phyloP scores from a whole-genome alignment of 2,113 vertebrate genomes.

The Neomonachus schauinslandi region DNA sequence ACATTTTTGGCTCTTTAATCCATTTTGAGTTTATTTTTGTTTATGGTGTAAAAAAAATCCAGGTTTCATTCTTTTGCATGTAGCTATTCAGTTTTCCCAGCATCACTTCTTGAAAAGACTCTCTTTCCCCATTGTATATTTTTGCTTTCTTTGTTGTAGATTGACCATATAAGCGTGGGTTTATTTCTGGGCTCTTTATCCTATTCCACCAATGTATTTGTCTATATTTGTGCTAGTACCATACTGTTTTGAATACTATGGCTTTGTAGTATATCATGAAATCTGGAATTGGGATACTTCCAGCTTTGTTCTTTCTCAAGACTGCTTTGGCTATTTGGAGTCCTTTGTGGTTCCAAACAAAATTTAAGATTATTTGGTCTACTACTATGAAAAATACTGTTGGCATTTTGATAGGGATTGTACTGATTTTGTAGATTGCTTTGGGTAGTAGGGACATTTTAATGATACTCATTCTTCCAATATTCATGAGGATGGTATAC shows the following conservation, averaged over 20 bases:
- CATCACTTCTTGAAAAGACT: background rate
- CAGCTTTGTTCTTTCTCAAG: background rate
- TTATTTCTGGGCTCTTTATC: background rate
- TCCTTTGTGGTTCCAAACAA: background rate
- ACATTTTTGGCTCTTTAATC: background rate
- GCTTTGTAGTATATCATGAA: background rate
- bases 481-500: background rate
- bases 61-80: background rate
- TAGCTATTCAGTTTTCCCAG: background rate
- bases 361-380: background rate
- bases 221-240: background rate
- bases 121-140: background rate
- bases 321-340: background rate
- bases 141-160: background rate
- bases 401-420: background rate
- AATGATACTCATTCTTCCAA: background rate
- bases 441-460: background rate
- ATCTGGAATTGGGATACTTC: background rate
- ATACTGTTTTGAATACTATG: background rate
- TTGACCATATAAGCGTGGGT: background rate
- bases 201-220: background rate
- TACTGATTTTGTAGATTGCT: background rate
- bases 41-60: background rate
- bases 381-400: background rate
- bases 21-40: background rate